Percentiles rank a stretch among this genome's conserved stretches.
phyloP scores from a whole-genome alignment of 2,888 invertebrate genomes.

The Mesorhabditis spiculigera region DNA sequence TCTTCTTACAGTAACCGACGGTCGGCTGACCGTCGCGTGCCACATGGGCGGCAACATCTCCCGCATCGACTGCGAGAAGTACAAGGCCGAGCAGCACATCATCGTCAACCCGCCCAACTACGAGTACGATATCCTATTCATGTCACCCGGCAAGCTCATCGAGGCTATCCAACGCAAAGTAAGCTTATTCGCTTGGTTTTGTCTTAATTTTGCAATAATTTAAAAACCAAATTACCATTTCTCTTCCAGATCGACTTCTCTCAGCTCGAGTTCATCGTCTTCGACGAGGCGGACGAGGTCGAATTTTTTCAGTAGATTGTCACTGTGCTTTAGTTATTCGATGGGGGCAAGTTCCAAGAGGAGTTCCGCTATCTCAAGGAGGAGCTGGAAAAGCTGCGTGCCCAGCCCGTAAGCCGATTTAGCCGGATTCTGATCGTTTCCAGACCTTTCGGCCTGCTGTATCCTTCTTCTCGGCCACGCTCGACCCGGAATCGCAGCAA shows the following conservation, averaged over 20 bases:
- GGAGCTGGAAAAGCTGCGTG: neutral
- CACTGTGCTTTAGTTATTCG: neutral
- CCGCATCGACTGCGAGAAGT: no score
- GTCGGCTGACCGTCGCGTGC: neutral
- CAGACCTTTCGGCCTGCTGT: neutral
- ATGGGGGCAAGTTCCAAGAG: neutral
- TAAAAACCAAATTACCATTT: slow-evolving; percentile 2
- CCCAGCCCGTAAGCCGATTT: neutral
- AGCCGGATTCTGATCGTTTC: neutral
- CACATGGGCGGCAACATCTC: neutral
- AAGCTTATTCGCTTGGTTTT: neutral
- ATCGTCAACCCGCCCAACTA: neutral
- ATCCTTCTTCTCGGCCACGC: neutral
- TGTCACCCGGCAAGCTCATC: neutral
- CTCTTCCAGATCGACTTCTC: neutral
- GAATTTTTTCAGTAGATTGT: neutral
- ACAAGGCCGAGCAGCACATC: no score
- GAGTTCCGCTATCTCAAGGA: neutral
- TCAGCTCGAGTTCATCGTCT: neutral
- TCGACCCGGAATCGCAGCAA: neutral
- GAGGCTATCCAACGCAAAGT: neutral
- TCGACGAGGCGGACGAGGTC: slow-evolving; percentile 5
- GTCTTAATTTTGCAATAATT: neutral
- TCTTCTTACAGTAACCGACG: no score
- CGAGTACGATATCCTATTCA: slow-evolving; percentile 4